Evolutionary conservation across 2,797 vertebrate species (phyloP), one percentile per base, ranked within the genome.

Genomic region (Petrocephalus sullivani): DNA sequence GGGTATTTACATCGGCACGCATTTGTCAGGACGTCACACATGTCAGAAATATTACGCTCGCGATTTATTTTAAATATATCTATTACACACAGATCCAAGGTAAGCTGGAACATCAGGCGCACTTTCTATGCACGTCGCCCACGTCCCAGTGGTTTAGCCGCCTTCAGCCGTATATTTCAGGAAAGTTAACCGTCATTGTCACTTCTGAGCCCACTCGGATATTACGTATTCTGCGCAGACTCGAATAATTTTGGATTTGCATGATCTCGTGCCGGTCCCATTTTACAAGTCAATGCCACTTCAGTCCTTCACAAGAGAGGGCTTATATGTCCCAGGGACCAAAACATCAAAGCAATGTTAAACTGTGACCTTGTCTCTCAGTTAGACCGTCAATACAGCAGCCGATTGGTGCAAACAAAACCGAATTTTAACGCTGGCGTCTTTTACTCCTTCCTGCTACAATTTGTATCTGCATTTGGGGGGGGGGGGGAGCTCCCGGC

Each of bases 231-330:
- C 71, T 78, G 37, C 71, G 71, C 71, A 78, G 71, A 78, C 37
- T 78, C 71, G 71, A 78, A 78, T 78, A 78, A 78, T 78, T 78
- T 78, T 78, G 71, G 71, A 78, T 78, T 78, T 78, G 71, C 71
- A 78, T 78, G 71, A 78, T 78, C 71, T 78, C 71, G 71, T 78
- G 71, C 71, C 71, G 71, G 37, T 78, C 37, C 71, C 71, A 46
- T 78, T 78, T 78, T 78, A 78, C 71, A 78, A 78, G 71, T 78
- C 71, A 78, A 78, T 78, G 71, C 71, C 71, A 78, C 71, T 78
- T 78, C 71, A 78, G 71, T 46, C 71, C 71, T 78, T 46, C 71
- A 78, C 71, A 46, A 78, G 71, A 78, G 37, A 46, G 71, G 71
- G 71, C 37, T 78, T 78, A 78, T 78, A 78, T 78, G 71, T 78